Evolutionary conservation across 2,113 vertebrate species (phyloP), one percentile per base, ranked within the genome.

Genomic region (Oceanites oceanicus): DNA sequence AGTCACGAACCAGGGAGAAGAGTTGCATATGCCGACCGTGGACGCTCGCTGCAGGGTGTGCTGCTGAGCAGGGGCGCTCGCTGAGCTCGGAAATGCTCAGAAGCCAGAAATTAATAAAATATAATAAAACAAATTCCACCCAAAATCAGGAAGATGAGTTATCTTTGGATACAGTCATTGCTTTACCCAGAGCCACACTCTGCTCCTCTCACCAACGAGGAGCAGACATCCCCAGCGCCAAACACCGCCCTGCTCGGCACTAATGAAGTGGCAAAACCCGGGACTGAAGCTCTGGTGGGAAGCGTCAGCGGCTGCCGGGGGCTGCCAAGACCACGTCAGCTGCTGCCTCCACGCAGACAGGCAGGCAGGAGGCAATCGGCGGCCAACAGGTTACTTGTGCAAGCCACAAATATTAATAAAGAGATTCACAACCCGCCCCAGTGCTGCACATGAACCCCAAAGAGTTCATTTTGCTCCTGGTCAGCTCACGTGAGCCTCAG

Each of bases 21-120:
- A 7, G 70, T 2, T 40, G 53, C 9, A 0, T 0, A 0, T 13
- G 61, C 3, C 6, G 2, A 2, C 11, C 4, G 3, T 1, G 32
- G 74, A 0, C 7, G 4, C 36, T 36, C 7, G 0, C 52, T 49
- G 88, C 65, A n/a, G 63, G 49, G 20, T 4, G 13, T 4, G 23
- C 66, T 36, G 63, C 59, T 1, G 1, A 20, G 71, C 38, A 23
- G 30, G 19, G 72, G 38, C 11, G 0, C 32, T 40, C 5, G 0
- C 56, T 1, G 4, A 26, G 36, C 72, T 4, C 0, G 2, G 62
- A 5, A 34, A 8, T 0, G 5, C 58, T 59, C 67, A 34, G 12
- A 8, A 58, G 4, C 0, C 47, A 21, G 32, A 18, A 58, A 32
- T 30, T 11, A 17, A 38, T 38, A 16, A 55, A 52, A 52, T 5